Base-by-base conservation (phyloP, 92 coral and sea anemone genomes). In the Umimayanthus kanabou region DNA sequence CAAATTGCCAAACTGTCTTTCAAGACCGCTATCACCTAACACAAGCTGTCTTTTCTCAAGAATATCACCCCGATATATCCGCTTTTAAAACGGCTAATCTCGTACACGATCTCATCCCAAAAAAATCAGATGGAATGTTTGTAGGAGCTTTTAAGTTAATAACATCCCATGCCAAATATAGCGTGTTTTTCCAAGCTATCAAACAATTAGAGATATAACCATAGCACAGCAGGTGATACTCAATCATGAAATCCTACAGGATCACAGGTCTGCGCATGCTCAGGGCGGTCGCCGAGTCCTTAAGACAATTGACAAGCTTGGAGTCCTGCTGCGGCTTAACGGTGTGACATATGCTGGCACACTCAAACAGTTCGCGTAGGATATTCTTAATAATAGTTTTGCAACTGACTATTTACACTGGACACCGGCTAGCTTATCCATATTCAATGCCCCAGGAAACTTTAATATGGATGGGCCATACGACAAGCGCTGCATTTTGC, bases 161-260 rank as follows among this genome's bases (percentile, higher is more conserved):
- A 94, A 93, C 90, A 91, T 87, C 79, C 92, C 89, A 88, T 90
- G 92, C 96, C 94, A 91, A 91, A 95, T 95, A 95, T 95, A 95
- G 98, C 94, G 98, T 95, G 98, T 95, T 93, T 95, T 95, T 92
- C 92, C 94, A 92, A 92, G 96, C 96, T 94, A 95, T 95, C 98
- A 95, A 95, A 95, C 98, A 95, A 95, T 95, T 95, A 95, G 88
- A 91, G 94, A 93, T 93, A 95, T 95, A 94, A 93, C 98, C 98
- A 92, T 89, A 93, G 88, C 98, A 7, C 98, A 90, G 98, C 98
- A 89, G 94, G 98, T 70, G 90, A 93, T 88, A 86, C 88, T 94
- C 90, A 95, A 95, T 95, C 98, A 92, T 92, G 90, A 93, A 90
- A 92, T 93, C 90, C 94, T 87, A 92, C 92, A 90, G 94, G 98